Evolutionary conservation across 2,797 vertebrate species (phyloP).

Genomic region (Anguilla marmorata): DNA sequence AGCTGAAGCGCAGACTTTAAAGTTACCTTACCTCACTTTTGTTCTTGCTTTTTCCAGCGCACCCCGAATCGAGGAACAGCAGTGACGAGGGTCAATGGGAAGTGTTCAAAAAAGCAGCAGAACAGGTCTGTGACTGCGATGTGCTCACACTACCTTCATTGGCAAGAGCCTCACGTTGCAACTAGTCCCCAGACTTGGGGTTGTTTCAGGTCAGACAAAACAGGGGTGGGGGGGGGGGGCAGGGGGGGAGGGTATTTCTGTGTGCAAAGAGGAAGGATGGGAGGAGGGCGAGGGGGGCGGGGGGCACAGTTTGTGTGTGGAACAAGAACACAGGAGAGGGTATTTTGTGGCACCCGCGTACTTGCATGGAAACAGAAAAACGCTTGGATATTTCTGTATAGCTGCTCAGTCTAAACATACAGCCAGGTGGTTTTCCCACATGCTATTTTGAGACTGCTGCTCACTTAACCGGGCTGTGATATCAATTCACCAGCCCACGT

Average conservation of each 20-base stretch:
- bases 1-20: neutral
- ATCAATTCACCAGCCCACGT: neutral
- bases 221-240: neutral
- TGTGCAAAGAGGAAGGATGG: neutral
- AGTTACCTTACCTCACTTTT: neutral
- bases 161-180: conserved; percentile 29
- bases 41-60: neutral
- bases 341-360: neutral
- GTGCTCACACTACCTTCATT: conserved; percentile 12
- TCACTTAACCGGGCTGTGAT: neutral
- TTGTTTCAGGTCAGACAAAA: conserved; percentile 36
- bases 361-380: neutral
- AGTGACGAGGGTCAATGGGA: neutral
- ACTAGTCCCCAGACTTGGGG: conserved; percentile 25
- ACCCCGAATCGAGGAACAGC: neutral
- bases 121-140: neutral
- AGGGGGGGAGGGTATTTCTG: neutral
- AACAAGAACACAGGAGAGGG: neutral
- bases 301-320: neutral
- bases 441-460: conserved; percentile 1
- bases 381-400: neutral
- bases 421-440: neutral
- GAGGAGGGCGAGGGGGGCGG: neutral
- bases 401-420: conserved; percentile 1
- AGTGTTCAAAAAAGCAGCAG: neutral